Percentiles rank a stretch among this genome's conserved stretches.
phyloP scores from a whole-genome alignment of 2,113 vertebrate species.

The Helogale parvula region DNA sequence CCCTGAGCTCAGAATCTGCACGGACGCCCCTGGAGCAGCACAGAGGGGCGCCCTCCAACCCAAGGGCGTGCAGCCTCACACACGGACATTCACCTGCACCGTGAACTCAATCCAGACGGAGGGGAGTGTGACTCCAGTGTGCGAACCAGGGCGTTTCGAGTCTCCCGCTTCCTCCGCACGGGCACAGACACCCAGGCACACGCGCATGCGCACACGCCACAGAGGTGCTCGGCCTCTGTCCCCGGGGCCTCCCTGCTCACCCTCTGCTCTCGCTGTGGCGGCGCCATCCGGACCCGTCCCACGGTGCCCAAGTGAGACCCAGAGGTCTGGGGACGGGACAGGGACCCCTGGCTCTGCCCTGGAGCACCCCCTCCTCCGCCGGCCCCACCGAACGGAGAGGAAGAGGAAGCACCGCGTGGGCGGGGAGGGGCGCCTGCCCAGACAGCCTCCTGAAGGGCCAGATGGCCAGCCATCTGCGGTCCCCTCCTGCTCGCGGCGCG shows the following conservation, averaged over 20 bases:
- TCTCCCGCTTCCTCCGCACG: accelerated
- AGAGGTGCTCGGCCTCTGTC: not conserved
- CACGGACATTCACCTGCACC: not conserved
- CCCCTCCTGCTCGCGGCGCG: not conserved
- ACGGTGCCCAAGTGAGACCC: not conserved
- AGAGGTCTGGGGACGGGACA: not conserved
- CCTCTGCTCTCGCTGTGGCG: not conserved
- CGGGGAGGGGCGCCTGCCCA: not conserved
- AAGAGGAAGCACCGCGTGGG: not conserved
- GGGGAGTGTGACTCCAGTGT: not conserved
- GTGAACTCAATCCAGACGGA: not conserved
- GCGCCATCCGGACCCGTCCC: not conserved
- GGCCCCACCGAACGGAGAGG: not conserved
- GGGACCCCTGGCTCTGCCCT: not conserved
- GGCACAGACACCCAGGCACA: not conserved
- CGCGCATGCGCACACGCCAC: accelerated
- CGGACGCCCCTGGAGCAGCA: not conserved
- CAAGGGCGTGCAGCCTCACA: accelerated
- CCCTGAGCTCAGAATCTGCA: not conserved
- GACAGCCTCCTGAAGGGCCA: slow-evolving; percentile 5
- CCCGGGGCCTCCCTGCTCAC: not conserved
- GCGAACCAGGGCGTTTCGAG: not conserved
- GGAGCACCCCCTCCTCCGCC: not conserved
- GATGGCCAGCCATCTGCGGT: slow-evolving; percentile 52
- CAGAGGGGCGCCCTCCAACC: accelerated